These are phyloP conservation scores for Karalla daura DNA, from an alignment of 2,797 vertebrate species.

Conservation along the genomic window DNA sequence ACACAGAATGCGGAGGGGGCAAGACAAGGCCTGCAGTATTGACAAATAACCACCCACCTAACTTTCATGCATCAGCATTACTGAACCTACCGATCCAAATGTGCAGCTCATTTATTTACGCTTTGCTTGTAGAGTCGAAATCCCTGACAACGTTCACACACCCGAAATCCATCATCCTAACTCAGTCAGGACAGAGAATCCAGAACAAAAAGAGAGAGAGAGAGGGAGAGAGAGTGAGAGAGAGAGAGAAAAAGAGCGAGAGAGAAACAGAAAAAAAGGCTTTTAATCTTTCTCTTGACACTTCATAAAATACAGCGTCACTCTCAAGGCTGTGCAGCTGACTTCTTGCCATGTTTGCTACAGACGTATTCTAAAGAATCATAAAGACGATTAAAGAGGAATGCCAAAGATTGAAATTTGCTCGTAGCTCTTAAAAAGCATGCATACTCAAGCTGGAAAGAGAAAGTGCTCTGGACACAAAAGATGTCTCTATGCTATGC, in stretches of 20 bases:
- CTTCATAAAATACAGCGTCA: conserved; percentile 55
- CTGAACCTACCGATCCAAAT: conserved; percentile 48
- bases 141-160: conserved; percentile 47
- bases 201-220: conserved; percentile 54
- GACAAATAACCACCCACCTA: conserved; percentile 72
- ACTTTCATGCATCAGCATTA: conserved; percentile 66
- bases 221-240: conserved; percentile 39
- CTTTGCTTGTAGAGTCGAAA: conserved; percentile 45
- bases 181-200: conserved; percentile 34
- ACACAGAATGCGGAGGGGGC: conserved; percentile 54
- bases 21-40: conserved; percentile 73
- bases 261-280: conserved; percentile 40
- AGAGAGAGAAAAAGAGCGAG: conserved; percentile 50
- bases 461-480: too few relatives aligned
- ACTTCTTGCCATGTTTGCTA: conserved; percentile 4
- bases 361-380: conserved; percentile 29
- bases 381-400: conserved; percentile 13
- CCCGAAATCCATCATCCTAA: conserved; percentile 61
- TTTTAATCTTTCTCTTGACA: conserved; percentile 64
- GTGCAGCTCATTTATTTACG: conserved; percentile 41
- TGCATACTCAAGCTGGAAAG: too few relatives aligned
- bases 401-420: not conserved
- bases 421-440: too few relatives aligned
- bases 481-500: too few relatives aligned
- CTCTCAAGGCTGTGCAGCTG: conserved; percentile 36